Base-by-base conservation (phyloP, 2,797 vertebrate genomes). In the Takifugu ocellatus region DNA sequence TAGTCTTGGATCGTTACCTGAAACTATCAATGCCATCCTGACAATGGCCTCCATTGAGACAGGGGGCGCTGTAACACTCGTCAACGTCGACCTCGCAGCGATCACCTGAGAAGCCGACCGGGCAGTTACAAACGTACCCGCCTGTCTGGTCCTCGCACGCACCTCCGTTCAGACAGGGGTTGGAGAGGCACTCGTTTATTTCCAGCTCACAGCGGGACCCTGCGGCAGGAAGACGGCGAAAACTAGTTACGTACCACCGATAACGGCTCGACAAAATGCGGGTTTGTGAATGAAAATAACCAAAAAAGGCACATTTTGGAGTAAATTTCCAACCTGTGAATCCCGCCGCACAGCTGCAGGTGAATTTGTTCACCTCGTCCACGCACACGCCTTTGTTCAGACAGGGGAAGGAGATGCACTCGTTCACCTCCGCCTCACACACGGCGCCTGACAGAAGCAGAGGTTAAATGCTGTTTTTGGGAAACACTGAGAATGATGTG, bases 41-140 rank as follows among this genome's bases (percentile, higher is more conserved):
- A 77, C 97, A 99, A 0, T 87, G 88, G 68, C 91, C 97, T 89
- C 95, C 94, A 33, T 98, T 96, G 59, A 92, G 90, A 76, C 97
- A 99, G 6, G 96, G 97, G 71, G 91, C 71, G 59, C 93, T 96
- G 81, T 92, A 80, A 84, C 97, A 99, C 33, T 99, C 97, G 50
- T 99, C 92, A 0, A 94, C 44, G 58, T 99, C 88, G 62, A 92
- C 87, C 82, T 98, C 95, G 68, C 97, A 99, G 16, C 81, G 55
- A 49, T 90, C 81, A 47, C 97, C 96, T 9, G 83, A 83, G 89
- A 95, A 98, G 56, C 96, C 97, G 2, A 73, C 77, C 3, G 86
- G 84, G 55, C 97, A 98, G 53, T 87, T 89, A 79, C 97, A 99
- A 44, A 82, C 77, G 82, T 94, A 99, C 5, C 92, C 84, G 0